Evolutionary conservation across 2,888 invertebrate species (phyloP).

Genomic region (Anthrax anthrax): DNA sequence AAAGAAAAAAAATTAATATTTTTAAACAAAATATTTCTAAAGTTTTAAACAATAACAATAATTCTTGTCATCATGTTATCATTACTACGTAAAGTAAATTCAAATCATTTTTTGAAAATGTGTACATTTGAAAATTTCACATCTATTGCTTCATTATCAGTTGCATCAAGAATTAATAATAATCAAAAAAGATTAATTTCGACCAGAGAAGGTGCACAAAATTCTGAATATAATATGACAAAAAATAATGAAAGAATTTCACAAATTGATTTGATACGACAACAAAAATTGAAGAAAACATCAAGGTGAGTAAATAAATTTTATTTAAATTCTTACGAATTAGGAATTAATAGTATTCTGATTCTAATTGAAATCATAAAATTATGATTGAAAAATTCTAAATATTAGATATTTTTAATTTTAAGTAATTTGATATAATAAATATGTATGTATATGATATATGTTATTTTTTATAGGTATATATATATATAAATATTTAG

Average conservation of each 20-base stretch:
- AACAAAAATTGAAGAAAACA: constrained; percentile 25
- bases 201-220: constrained; percentile 24
- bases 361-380: too few relatives aligned
- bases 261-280: constrained; percentile 22
- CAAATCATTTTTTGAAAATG: background rate
- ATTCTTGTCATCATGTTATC: background rate
- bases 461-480: too few relatives aligned
- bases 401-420: background rate
- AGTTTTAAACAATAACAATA: too few relatives aligned
- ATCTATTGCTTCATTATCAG: background rate
- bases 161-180: background rate
- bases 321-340: too few relatives aligned
- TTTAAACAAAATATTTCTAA: too few relatives aligned
- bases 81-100: background rate
- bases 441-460: too few relatives aligned
- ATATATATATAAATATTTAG: too few relatives aligned
- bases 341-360: too few relatives aligned
- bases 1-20: too few relatives aligned
- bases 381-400: too few relatives aligned
- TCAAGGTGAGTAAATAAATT: constrained; percentile 18
- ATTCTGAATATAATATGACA: constrained; percentile 18
- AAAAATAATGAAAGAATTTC: constrained; percentile 25
- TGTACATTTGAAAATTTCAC: background rate
- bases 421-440: background rate
- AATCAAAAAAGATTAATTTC: constrained; percentile 16